A percentile compares a stretch with the other conserved stretches of the same genome.
Evolutionary conservation across 2,797 vertebrate genomes (phyloP).

Genomic region (Lacerta bilineata): DNA sequence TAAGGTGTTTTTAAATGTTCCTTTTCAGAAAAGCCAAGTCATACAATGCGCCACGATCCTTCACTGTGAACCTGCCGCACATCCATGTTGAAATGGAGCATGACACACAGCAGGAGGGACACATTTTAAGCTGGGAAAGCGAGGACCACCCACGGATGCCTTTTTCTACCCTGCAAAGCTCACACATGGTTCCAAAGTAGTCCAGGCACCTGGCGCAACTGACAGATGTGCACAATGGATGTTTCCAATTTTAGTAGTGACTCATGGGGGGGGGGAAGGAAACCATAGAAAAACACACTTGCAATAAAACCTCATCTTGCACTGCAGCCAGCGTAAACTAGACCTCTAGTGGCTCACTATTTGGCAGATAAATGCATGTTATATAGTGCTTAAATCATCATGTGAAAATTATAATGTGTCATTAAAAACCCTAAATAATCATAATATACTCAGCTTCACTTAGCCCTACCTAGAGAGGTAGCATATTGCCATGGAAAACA

Average conservation of each 20-base stretch:
- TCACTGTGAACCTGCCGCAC: background rate
- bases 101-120: constrained; percentile 29
- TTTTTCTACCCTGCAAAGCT: background rate
- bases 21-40: constrained; percentile 37
- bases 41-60: fast-evolving
- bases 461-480: background rate
- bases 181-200: constrained; percentile 3
- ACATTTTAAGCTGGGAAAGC: constrained; percentile 9
- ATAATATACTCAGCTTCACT: background rate
- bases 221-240: constrained; percentile 14
- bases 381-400: constrained; percentile 38
- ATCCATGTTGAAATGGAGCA: fast-evolving
- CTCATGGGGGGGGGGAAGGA: background rate
- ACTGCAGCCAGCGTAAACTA: constrained; percentile 40
- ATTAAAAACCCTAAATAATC: constrained; percentile 9
- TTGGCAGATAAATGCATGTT: constrained; percentile 31
- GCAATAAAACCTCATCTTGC: constrained; percentile 34
- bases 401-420: background rate
- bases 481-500: background rate
- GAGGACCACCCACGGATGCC: background rate
- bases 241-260: constrained; percentile 49
- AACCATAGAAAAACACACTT: constrained; percentile 27
- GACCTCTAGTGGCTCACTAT: constrained; percentile 1
- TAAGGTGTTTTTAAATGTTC: background rate
- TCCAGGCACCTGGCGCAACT: background rate